Evolutionary conservation across 1,140 invertebrate species (phyloP).

Genomic region (Drosophila suzukii): DNA sequence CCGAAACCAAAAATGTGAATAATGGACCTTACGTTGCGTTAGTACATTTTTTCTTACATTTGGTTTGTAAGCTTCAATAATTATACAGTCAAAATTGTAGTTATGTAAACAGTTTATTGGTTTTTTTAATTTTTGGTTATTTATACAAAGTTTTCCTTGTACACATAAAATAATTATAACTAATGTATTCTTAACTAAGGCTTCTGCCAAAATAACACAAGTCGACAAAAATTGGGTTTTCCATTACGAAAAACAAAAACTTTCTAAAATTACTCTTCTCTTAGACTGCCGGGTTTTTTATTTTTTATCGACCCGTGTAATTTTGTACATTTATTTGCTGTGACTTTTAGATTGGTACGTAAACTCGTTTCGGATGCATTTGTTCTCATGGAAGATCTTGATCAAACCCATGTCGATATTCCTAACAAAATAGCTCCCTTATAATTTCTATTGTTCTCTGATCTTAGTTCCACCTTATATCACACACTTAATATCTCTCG

Average conservation of each 20-base stretch:
- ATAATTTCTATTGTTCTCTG: conserved; percentile 52
- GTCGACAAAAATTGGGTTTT: conserved; percentile 1
- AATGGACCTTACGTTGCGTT: no score
- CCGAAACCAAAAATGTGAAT: no score
- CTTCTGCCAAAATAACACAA: conserved; percentile 7
- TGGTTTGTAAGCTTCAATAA: background rate
- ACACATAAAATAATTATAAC: conserved; percentile 65
- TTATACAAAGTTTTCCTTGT: conserved; percentile 63
- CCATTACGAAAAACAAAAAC: background rate
- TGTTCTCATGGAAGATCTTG: conserved; percentile 58
- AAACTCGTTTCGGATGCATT: conserved; percentile 52
- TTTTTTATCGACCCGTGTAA: conserved; percentile 4
- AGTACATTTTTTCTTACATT: no score
- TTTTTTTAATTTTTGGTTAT: conserved; percentile 37
- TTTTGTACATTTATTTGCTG: conserved; percentile 34
- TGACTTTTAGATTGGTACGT: conserved; percentile 73
- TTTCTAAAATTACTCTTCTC: background rate
- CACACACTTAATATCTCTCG: conserved; percentile 44
- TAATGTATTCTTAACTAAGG: conserved; percentile 35
- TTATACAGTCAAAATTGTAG: background rate
- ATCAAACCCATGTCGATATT: conserved; percentile 32
- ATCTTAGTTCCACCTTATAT: conserved; percentile 35
- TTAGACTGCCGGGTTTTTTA: background rate
- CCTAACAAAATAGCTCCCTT: conserved; percentile 19
- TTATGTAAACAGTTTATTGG: conserved; percentile 51